Percentiles rank a stretch among this genome's conserved stretches.
phyloP scores from a whole-genome alignment of 1,140 invertebrate species.

The Campoletis sonorensis region DNA sequence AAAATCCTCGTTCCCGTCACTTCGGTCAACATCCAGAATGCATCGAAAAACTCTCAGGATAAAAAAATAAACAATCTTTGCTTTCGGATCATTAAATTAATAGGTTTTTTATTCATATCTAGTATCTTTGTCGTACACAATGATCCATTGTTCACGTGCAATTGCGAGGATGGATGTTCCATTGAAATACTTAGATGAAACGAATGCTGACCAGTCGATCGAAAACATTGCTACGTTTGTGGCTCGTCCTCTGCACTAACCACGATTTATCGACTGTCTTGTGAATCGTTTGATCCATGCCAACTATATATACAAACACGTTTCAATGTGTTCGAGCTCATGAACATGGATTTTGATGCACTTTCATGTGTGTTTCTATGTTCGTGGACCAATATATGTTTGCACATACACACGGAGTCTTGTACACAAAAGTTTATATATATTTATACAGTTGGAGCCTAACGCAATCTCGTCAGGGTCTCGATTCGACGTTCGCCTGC shows the following conservation, averaged over 20 bases:
- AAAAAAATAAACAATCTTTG: no score
- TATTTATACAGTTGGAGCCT: background rate
- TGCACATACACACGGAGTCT: background rate
- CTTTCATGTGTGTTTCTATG: background rate
- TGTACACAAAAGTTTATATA: background rate
- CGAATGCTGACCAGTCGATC: background rate
- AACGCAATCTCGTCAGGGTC: constrained; percentile 41
- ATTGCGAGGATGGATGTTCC: no score
- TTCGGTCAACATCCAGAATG: no score
- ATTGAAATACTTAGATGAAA: constrained; percentile 8
- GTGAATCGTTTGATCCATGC: constrained; percentile 36
- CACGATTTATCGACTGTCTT: constrained; percentile 28
- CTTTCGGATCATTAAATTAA: no score
- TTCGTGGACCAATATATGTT: background rate
- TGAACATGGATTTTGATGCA: no score
- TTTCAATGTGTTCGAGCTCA: background rate
- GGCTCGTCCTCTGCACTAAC: background rate
- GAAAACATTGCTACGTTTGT: background rate
- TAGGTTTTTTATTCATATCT: no score
- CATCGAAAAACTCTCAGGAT: no score
- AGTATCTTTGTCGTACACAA: no score
- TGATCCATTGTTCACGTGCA: no score
- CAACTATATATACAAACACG: background rate
- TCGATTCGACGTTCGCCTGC: constrained; percentile 38
- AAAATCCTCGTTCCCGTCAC: background rate